Conservation (phyloP, 2,888 invertebrate genomes). For the Rhagonycha fulva region DNA sequence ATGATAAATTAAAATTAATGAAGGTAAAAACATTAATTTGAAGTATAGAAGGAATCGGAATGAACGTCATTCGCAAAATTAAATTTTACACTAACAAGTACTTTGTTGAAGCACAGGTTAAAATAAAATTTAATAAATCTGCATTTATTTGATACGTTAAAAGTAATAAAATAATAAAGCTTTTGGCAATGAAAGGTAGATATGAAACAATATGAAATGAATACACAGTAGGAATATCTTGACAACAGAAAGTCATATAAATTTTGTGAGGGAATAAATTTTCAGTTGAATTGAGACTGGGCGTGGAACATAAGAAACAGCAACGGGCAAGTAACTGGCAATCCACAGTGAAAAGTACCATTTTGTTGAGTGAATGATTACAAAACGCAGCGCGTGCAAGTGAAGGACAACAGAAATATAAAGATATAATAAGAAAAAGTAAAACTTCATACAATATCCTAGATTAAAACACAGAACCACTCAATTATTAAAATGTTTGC, state of each 20-base stretch:
- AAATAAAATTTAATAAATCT: background rate
- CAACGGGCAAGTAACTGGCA: slow-evolving; percentile 46
- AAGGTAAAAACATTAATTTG: background rate
- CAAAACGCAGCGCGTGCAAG: slow-evolving; percentile 45
- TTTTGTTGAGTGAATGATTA: slow-evolving; percentile 48
- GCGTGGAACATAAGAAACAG: slow-evolving; percentile 46
- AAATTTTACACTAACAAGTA: background rate
- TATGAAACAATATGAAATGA: slow-evolving; percentile 19
- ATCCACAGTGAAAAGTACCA: slow-evolving; percentile 46
- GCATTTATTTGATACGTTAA: background rate
- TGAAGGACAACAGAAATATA: slow-evolving; percentile 33
- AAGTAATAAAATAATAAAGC: slow-evolving; percentile 25
- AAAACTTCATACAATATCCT: slow-evolving; percentile 5
- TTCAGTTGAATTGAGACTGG: slow-evolving; percentile 45
- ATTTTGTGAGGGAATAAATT: slow-evolving; percentile 46
- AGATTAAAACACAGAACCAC: background rate
- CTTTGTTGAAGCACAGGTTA: background rate
- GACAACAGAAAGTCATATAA: slow-evolving; percentile 43
- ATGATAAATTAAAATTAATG: background rate
- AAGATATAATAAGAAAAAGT: slow-evolving; percentile 9
- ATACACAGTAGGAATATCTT: slow-evolving; percentile 31
- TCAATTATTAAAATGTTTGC: background rate
- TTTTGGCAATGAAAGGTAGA: slow-evolving; percentile 30
- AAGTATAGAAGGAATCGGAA: background rate
- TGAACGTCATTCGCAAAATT: background rate